A percentile compares a stretch with the other conserved stretches of the same genome.
Conservation (phyloP, 1,140 invertebrate species). For the Nasonia giraulti region DNA sequence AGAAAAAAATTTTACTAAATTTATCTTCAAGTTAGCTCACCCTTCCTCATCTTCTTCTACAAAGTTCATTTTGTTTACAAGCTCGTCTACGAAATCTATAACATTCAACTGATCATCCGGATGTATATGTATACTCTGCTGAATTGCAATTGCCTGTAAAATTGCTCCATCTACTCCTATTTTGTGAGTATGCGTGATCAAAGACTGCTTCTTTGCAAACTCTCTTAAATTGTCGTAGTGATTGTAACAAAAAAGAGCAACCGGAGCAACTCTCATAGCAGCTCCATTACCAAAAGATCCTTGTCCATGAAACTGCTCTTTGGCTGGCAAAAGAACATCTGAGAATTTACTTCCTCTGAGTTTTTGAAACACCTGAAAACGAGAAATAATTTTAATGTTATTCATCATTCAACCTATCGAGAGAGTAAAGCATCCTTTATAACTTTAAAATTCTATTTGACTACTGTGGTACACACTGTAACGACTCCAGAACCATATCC, state of each 20-base stretch:
- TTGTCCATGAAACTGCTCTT: conserved; percentile 81
- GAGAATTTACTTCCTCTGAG: conserved; percentile 76
- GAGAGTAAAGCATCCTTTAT: not conserved
- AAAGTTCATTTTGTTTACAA: conserved; percentile 78
- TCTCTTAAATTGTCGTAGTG: conserved; percentile 75
- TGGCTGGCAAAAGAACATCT: conserved; percentile 80
- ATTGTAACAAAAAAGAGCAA: conserved; percentile 79
- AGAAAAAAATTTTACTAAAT: not conserved
- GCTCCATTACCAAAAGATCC: conserved; percentile 88
- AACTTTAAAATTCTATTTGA: not conserved
- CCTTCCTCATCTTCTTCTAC: conserved; percentile 76
- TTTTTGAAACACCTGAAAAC: conserved; percentile 78
- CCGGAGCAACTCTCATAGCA: conserved; percentile 85
- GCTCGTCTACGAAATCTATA: conserved; percentile 74
- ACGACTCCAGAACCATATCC: conserved; percentile 81
- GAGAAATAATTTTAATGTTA: conserved; percentile 4
- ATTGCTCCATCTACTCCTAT: conserved; percentile 82
- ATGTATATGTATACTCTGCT: conserved; percentile 74
- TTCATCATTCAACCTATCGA: not conserved
- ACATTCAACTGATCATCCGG: conserved; percentile 71
- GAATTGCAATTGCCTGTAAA: conserved; percentile 78
- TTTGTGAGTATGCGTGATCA: conserved; percentile 82
- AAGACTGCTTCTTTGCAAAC: conserved; percentile 73
- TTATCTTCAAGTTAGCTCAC: conserved; percentile 54
- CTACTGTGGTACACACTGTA: conserved; percentile 59